These are phyloP conservation scores for Puffinus mauretanicus DNA, from an alignment of 2,113 vertebrate species.

Conservation along the genomic window DNA sequence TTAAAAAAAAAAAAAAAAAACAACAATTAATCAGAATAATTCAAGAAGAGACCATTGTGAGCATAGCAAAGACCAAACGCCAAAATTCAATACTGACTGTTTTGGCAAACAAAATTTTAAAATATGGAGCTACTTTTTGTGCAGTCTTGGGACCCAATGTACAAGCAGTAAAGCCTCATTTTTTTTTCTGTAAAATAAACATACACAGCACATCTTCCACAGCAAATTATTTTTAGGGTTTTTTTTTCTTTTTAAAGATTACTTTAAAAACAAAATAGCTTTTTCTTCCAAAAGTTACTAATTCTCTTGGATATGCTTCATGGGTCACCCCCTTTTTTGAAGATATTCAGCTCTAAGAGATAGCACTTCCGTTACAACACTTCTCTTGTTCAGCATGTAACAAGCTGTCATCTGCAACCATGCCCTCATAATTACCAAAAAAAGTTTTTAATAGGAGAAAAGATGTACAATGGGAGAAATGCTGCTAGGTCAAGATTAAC, in stretches of 20 bases:
- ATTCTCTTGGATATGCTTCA: not conserved
- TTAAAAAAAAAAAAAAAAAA: too few species aligned
- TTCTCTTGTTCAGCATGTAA: not conserved
- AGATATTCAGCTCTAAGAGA: not conserved
- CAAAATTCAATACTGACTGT: too few species aligned
- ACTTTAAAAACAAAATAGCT: not conserved
- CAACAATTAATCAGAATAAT: not conserved
- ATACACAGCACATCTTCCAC: not conserved
- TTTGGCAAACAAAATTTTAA: not conserved
- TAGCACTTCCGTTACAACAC: not conserved
- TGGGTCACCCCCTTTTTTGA: not conserved
- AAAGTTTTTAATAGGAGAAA: not conserved
- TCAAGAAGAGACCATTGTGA: not conserved
- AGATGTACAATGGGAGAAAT: not conserved
- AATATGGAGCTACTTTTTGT: not conserved
- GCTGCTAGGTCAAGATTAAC: conserved; percentile 35
- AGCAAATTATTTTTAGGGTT: not conserved
- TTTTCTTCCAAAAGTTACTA: not conserved
- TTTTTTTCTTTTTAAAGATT: not conserved
- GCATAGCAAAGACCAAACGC: not conserved
- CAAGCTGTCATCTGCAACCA: not conserved
- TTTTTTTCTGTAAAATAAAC: not conserved
- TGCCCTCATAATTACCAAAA: not conserved
- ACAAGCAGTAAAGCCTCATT: not conserved
- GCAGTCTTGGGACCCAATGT: not conserved